A percentile compares a stretch with the other conserved stretches of the same genome.
These are phyloP conservation scores for Trachelus troglodyta DNA, from an alignment of 2,888 invertebrate species.

Conservation along the genomic window DNA sequence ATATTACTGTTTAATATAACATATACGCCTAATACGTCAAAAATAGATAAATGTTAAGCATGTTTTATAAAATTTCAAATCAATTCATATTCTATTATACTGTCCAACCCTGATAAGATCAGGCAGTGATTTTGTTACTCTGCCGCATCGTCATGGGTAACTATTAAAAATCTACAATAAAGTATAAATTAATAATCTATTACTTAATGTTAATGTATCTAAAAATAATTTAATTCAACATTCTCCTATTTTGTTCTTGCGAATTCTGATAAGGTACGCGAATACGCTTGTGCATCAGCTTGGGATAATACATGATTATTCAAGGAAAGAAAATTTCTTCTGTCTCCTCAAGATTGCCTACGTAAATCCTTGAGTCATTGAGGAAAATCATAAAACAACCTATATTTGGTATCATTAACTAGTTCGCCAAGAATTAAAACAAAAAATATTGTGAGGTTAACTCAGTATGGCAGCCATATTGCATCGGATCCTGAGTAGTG, in stretches of 20 bases:
- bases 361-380: not conserved
- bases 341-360: not conserved
- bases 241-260: not conserved
- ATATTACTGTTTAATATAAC: not conserved
- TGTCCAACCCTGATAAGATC: not conserved
- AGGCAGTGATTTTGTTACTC: not conserved
- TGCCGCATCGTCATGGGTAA: not conserved
- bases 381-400: not conserved
- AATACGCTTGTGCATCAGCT: not conserved
- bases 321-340: not conserved
- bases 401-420: not conserved
- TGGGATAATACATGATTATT: not conserved
- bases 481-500: conserved; percentile 24
- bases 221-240: not conserved
- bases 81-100: not conserved
- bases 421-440: not conserved
- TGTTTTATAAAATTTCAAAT: not conserved
- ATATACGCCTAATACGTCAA: not conserved
- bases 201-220: not conserved
- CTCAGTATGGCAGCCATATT: conserved; percentile 32
- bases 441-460: conserved; percentile 30
- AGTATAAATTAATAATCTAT: not conserved
- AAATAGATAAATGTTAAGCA: not conserved
- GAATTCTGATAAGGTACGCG: not conserved
- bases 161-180: not conserved